These are phyloP conservation scores for Neostethus bicornis DNA, from an alignment of 2,797 vertebrate species.

Conservation along the genomic window DNA sequence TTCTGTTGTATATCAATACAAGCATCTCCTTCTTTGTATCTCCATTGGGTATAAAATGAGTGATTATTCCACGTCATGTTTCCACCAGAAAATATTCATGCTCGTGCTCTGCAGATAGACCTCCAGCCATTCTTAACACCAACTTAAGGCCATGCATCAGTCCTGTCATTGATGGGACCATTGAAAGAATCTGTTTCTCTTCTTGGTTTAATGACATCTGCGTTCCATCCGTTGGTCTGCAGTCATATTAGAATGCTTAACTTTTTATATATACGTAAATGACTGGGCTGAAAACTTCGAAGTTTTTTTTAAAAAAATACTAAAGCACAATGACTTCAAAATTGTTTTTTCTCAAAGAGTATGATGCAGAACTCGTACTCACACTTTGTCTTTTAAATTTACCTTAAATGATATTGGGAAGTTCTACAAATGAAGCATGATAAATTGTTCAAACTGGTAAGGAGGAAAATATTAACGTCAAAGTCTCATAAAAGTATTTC, in stretches of 20 bases:
- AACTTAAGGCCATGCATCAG: slow-evolving; percentile 58
- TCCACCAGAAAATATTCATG: slow-evolving; percentile 33
- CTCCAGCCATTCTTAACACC: slow-evolving; percentile 38
- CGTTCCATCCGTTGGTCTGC: slow-evolving; percentile 44
- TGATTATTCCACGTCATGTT: slow-evolving; percentile 58
- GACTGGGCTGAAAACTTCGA: slow-evolving; percentile 28
- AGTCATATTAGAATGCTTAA: slow-evolving; percentile 44
- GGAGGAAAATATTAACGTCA: slow-evolving; percentile 21
- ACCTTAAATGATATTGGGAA: no score
- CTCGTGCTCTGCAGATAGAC: slow-evolving; percentile 25
- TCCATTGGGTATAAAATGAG: background rate
- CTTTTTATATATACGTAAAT: no score
- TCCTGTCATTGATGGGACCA: slow-evolving; percentile 44
- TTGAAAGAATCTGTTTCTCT: slow-evolving; percentile 41
- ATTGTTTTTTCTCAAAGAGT: background rate
- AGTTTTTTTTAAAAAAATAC: background rate
- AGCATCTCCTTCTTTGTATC: background rate
- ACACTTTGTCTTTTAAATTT: no score
- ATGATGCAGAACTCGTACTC: no score
- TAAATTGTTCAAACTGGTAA: no score
- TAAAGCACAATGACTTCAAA: background rate
- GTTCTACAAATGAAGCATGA: slow-evolving; percentile 24
- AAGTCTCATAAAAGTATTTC: slow-evolving; percentile 22
- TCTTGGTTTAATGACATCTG: slow-evolving; percentile 61
- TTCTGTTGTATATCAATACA: background rate